Percentiles rank a stretch among this genome's conserved stretches.
Conservation (phyloP, 2,888 invertebrate genomes). For the Cataglyphis altisquamis region DNA sequence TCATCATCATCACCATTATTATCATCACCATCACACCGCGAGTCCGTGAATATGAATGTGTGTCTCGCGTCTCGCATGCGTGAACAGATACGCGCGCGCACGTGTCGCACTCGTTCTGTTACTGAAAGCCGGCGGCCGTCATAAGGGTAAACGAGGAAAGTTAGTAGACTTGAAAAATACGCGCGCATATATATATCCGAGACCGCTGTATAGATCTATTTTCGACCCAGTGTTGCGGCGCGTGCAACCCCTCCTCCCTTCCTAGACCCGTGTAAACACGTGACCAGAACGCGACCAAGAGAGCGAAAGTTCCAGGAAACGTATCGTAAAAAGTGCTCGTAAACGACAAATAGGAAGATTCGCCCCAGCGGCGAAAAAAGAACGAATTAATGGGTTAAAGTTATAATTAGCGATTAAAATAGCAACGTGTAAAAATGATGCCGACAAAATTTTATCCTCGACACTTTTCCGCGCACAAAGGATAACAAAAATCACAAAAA, state of each 20-base stretch:
- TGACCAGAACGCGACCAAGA: conserved; percentile 42
- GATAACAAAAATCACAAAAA: neutral
- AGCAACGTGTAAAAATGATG: neutral
- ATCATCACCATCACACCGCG: conserved; percentile 22
- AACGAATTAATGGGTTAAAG: neutral
- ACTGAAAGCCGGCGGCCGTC: conserved; percentile 55
- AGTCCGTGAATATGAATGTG: conserved; percentile 65
- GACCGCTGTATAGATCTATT: conserved; percentile 64
- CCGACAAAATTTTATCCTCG: neutral
- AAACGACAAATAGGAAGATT: conserved; percentile 2
- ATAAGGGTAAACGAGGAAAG: conserved; percentile 50
- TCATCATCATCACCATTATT: neutral
- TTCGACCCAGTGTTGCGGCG: conserved; percentile 56
- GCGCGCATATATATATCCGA: conserved; percentile 63
- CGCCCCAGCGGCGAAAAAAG: conserved; percentile 34
- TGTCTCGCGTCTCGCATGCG: conserved; percentile 74
- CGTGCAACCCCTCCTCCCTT: conserved; percentile 62
- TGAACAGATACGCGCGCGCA: conserved; percentile 43
- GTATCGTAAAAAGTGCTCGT: conserved; percentile 42
- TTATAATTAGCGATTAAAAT: neutral
- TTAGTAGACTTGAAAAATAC: conserved; percentile 68
- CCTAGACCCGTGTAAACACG: conserved; percentile 67
- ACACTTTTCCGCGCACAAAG: neutral
- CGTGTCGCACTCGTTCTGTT: conserved; percentile 55
- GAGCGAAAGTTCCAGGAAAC: conserved; percentile 54